Conservation (phyloP, 2,888 invertebrate genomes). For the Odontomyia ornata region DNA sequence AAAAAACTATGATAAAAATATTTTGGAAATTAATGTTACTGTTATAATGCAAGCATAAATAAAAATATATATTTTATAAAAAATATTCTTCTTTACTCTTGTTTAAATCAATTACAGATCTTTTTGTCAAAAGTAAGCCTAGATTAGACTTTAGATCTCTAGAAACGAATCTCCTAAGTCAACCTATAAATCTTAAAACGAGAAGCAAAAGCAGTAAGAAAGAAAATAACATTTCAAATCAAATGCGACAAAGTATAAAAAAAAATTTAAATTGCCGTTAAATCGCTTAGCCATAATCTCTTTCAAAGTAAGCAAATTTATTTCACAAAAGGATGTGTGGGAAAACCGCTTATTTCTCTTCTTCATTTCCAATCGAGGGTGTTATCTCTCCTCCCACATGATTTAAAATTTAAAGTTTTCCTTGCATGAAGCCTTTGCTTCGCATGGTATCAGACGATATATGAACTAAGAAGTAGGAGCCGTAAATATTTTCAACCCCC, state of each 20-base stretch:
- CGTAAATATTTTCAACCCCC: slow-evolving; percentile 20
- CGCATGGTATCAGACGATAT: background rate
- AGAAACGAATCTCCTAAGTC: background rate
- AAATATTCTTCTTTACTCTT: too few relatives aligned
- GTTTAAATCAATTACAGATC: too few relatives aligned
- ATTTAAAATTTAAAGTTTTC: slow-evolving; percentile 39
- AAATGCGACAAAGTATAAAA: background rate
- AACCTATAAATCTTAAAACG: background rate
- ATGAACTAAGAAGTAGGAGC: background rate
- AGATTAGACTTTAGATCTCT: too few relatives aligned
- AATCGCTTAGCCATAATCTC: slow-evolving; percentile 27
- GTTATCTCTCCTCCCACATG: background rate
- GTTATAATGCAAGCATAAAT: too few relatives aligned
- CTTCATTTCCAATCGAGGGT: background rate
- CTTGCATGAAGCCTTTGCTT: background rate
- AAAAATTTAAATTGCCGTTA: slow-evolving; percentile 6
- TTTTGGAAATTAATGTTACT: too few relatives aligned
- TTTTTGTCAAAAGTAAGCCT: too few relatives aligned
- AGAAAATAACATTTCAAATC: too few relatives aligned
- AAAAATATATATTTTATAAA: too few relatives aligned
- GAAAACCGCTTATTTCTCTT: background rate
- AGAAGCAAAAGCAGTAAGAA: too few relatives aligned
- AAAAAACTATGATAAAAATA: too few relatives aligned
- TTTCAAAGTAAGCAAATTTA: background rate
- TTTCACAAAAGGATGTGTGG: background rate